Percentiles rank a stretch among this genome's conserved stretches.
Conservation (phyloP, 2,797 vertebrate genomes). For the Protonibea diacanthus region DNA sequence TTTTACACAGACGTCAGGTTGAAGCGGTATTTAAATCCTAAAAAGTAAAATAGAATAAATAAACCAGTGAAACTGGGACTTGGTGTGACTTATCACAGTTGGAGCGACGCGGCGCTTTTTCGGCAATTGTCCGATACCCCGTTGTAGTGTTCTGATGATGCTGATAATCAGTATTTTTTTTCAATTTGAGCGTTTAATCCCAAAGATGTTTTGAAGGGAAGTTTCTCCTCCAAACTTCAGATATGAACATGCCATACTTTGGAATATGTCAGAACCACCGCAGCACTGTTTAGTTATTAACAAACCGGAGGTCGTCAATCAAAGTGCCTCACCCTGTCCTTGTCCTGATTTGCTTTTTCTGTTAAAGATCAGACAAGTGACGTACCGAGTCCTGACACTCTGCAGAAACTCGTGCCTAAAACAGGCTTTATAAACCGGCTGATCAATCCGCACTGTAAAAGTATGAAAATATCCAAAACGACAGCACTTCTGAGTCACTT, state of each 20-base stretch:
- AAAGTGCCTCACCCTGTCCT: not conserved
- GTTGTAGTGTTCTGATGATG: not conserved
- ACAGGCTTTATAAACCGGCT: too few relatives aligned
- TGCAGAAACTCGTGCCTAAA: not conserved
- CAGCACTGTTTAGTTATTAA: not conserved
- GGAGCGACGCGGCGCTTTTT: not conserved
- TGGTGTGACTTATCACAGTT: not conserved
- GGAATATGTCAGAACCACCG: not conserved
- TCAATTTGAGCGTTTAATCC: not conserved
- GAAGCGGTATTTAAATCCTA: not conserved
- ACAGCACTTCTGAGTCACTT: not conserved
- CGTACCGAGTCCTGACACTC: not conserved
- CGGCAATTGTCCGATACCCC: accelerated
- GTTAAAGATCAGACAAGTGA: not conserved
- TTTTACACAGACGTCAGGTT: not conserved
- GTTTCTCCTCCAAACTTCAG: not conserved
- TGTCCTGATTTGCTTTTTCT: not conserved
- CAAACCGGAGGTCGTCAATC: not conserved
- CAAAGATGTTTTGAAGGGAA: not conserved
- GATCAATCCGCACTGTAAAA: not conserved
- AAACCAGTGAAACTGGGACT: not conserved
- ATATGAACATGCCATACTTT: not conserved
- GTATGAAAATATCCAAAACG: not conserved
- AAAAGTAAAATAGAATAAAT: not conserved
- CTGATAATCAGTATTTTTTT: not conserved